These are phyloP conservation scores for Ispidina picta DNA, from an alignment of 2,797 vertebrate genomes.

Conservation along the genomic window DNA sequence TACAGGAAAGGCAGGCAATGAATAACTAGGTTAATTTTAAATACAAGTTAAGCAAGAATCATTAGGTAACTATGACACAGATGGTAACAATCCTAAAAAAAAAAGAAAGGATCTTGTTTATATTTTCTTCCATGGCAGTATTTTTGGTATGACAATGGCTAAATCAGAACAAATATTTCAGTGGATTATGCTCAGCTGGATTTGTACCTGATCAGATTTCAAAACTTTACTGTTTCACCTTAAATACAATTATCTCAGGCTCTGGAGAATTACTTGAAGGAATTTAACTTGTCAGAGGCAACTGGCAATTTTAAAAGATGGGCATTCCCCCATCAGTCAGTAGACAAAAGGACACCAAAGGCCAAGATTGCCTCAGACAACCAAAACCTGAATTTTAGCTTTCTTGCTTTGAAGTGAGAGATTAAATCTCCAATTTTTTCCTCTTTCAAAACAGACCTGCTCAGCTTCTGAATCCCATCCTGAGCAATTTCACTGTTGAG, in stretches of 20 bases:
- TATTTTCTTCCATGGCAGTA: conserved; percentile 53
- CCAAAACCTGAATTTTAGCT: not conserved
- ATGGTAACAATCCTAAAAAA: conserved; percentile 57
- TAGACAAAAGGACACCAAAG: not conserved
- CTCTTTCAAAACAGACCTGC: not conserved
- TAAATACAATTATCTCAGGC: conserved; percentile 41
- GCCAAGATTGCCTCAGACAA: not conserved
- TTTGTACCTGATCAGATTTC: conserved; percentile 50
- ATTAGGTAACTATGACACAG: conserved; percentile 53
- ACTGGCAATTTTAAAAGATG: conserved; percentile 16
- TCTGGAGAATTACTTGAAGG: conserved; percentile 5
- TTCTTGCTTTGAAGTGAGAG: not conserved
- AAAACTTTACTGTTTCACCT: conserved; percentile 11
- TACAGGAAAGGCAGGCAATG: conserved; percentile 33
- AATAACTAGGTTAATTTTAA: conserved; percentile 51
- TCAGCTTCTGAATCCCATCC: not conserved
- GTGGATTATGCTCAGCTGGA: conserved; percentile 20
- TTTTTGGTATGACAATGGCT: conserved; percentile 66
- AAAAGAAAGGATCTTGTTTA: conserved; percentile 62
- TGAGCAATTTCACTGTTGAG: not conserved
- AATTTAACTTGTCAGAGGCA: conserved; percentile 21
- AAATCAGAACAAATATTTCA: conserved; percentile 55
- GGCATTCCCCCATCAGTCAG: not conserved
- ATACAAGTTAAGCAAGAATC: conserved; percentile 46
- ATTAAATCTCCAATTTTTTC: not conserved